Base-by-base conservation (phyloP, 1,140 invertebrate genomes). In the Vollenhovia emeryi region DNA sequence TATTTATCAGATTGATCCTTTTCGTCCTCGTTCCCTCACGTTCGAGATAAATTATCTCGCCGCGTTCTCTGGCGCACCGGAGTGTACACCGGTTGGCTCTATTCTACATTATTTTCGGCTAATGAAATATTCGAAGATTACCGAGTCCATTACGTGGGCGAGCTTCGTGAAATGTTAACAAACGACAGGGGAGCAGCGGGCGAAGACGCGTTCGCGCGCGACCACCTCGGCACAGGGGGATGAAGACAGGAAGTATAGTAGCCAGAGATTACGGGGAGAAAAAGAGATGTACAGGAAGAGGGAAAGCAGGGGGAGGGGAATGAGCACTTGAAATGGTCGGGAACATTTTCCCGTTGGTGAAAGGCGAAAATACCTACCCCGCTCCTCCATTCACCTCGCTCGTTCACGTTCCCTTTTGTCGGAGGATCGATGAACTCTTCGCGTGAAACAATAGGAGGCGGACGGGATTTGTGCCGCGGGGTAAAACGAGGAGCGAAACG, bases 381-480 rank as follows among this genome's bases (percentile, higher is more conserved):
- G 36, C 13, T 75, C 8, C 1, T 40, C 50, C 24, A n/a, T 30
- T 30, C 15, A 33, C 7, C 30, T n/a, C 48, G 24, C 55, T 55
- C 55, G 18, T 15, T 27, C 55, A 36, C n/a, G 62, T 73, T 87
- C 68, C 60, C 45, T 87, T 79, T 87, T 52, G 86, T 87, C 59
- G 27, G n/a, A 33, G 64, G 87, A 88, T 87, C 87, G 82, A 88
- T 87, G 82, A 88, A 87, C 80, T 75, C 83, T 80, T 80, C 4
- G 7, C 4, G 7, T 3, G 33, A 13, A 33, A 73, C 78, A 85
- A 87, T 74, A 13, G n/a, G 62, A 78, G 30, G 8, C 30, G 59
- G 75, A 40, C 33, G 60, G 59, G 59, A 79, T 52, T 79, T 48
- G n/a, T 66, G 45, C 18, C 36, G 8, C 36, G 24, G 15, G 27